phyloP scores from a whole-genome alignment of 2,113 vertebrate genomes.

The Australoheros scitulus region DNA sequence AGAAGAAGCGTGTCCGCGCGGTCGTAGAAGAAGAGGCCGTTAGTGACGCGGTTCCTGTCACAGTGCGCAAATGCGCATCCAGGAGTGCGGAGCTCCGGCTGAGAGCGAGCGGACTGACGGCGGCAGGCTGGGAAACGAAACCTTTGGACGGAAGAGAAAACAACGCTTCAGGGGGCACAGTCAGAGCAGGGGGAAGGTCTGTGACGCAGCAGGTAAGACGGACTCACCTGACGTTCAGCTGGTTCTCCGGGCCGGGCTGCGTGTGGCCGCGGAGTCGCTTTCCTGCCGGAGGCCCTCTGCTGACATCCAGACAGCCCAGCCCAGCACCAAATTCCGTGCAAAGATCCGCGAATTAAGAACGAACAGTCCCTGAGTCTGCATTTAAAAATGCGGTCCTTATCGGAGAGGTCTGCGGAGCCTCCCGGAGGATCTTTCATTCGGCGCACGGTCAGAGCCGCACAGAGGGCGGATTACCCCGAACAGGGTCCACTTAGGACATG shows the following conservation, averaged over 20 bases:
- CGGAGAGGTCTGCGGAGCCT: too few species aligned
- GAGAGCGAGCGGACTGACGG: not conserved
- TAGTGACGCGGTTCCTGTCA: conserved; percentile 8
- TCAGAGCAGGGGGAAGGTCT: conserved; percentile 36
- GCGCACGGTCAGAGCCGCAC: not conserved
- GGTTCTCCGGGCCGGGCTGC: not conserved
- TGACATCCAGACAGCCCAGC: conserved; percentile 3
- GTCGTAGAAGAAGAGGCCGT: not conserved
- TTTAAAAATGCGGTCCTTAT: too few species aligned
- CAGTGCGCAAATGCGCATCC: conserved; percentile 61
- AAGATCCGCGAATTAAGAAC: not conserved
- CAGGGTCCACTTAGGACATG: not conserved
- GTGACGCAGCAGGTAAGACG: conserved; percentile 68
- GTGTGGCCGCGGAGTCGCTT: not conserved
- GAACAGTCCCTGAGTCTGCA: not conserved
- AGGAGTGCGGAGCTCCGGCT: not conserved
- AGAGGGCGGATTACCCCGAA: not conserved
- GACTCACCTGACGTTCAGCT: not conserved
- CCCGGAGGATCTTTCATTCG: not conserved
- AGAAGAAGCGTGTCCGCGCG: not conserved
- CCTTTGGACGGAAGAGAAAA: conserved; percentile 62
- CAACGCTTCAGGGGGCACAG: conserved; percentile 38
- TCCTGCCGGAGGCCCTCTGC: not conserved
- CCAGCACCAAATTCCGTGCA: not conserved
- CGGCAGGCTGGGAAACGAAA: conserved; percentile 71